Percentiles rank a stretch among this genome's conserved stretches.
Conservation (phyloP, 92 coral and sea anemone genomes). For the Epizoanthus rinbou region DNA sequence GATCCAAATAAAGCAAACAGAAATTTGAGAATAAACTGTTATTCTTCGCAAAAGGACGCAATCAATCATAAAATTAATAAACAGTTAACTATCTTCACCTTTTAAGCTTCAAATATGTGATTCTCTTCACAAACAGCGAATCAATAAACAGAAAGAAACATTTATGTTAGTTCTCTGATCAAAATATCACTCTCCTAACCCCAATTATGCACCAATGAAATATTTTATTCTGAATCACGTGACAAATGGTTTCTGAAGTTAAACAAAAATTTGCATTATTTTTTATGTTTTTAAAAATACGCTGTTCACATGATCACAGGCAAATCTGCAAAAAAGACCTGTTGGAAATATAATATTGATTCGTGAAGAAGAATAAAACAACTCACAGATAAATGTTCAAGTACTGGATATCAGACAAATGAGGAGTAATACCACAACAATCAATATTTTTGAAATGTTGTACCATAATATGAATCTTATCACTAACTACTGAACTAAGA, state of each 20-base stretch:
- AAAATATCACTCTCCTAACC: conserved; percentile 37
- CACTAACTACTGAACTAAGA: too few relatives aligned
- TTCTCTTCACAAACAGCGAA: background rate
- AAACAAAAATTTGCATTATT: too few relatives aligned
- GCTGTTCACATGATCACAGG: too few relatives aligned
- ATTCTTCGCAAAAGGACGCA: background rate
- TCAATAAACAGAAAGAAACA: background rate
- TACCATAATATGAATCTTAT: too few relatives aligned
- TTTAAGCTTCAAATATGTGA: background rate
- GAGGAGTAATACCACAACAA: too few relatives aligned
- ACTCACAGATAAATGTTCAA: too few relatives aligned
- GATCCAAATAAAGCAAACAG: conserved; percentile 24
- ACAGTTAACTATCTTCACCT: background rate
- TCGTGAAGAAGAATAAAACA: too few relatives aligned
- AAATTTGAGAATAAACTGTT: background rate
- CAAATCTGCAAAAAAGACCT: too few relatives aligned
- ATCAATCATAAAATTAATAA: background rate
- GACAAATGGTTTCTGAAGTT: background rate
- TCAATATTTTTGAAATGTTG: too few relatives aligned
- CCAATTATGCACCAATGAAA: conserved; percentile 20
- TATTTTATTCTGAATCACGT: conserved; percentile 4
- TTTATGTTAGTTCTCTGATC: conserved; percentile 7
- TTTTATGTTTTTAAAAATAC: too few relatives aligned
- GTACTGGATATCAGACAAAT: too few relatives aligned
- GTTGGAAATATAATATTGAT: too few relatives aligned